These are phyloP conservation scores for Sorex fumeus DNA, from an alignment of 2,113 vertebrate genomes.

Conservation along the genomic window DNA sequence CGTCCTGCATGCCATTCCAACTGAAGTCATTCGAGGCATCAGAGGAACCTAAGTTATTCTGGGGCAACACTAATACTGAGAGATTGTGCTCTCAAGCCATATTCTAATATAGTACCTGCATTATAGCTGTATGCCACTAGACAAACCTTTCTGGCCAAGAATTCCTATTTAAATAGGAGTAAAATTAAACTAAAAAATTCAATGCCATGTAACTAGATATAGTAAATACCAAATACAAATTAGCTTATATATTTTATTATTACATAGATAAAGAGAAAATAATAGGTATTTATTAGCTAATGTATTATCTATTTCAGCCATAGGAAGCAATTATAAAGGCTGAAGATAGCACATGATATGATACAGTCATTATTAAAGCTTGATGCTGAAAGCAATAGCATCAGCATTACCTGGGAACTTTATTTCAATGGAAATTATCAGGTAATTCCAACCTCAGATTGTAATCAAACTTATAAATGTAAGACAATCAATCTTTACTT, in stretches of 20 bases:
- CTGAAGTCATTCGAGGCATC: conserved; percentile 35
- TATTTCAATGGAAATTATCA: conserved; percentile 28
- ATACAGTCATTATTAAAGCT: background rate
- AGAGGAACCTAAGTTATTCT: background rate
- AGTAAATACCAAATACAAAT: conserved; percentile 36
- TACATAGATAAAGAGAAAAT: background rate
- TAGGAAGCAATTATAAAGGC: background rate
- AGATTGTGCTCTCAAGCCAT: background rate
- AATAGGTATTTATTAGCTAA: conserved; percentile 19
- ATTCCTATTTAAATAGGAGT: conserved; percentile 47
- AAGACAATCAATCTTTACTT: background rate
- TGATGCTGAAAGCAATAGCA: background rate
- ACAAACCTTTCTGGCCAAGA: background rate
- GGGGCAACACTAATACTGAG: background rate
- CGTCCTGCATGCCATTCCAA: background rate
- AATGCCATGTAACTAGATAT: conserved; percentile 25
- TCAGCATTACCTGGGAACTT: background rate
- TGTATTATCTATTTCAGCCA: background rate
- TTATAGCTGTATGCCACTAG: background rate
- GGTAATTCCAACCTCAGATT: background rate
- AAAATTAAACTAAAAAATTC: conserved; percentile 36
- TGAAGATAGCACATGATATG: background rate
- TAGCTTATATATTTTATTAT: background rate
- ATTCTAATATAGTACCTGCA: background rate
- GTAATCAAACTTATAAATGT: background rate